Evolutionary conservation across 2,888 invertebrate genomes (phyloP), one percentile per base, ranked within the genome.

Genomic region (Tortricodes alternella): DNA sequence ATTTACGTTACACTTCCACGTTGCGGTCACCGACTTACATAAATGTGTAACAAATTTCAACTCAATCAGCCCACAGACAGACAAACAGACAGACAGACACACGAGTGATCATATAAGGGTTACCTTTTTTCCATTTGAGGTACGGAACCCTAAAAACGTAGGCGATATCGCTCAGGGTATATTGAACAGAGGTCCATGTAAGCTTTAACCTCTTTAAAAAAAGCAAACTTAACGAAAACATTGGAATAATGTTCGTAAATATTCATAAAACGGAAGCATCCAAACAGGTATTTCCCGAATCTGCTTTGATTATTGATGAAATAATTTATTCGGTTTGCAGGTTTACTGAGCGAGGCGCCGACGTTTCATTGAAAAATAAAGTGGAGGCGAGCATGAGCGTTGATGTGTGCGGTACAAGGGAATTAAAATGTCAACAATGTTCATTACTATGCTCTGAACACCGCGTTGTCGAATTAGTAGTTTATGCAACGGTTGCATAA

Each of bases 371-470:
- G 59, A 66, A 58, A 70, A 66, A 71, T 70, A 68, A 65, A 70
- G 62, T 59, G 59, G 62, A 53, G 56, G 46, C 61, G 61, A 68
- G 66, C 66, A 62, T 63, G 61, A 61, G 59, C 60, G 59, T 59
- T 64, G 66, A n/a, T n/a, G 63, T 63, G 62, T 67, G 58, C 59
- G 53, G 62, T 64, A 65, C 64, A 68, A 66, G 67, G 65, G 67
- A 68, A 68, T 67, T 67, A 71, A 43, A 71, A 68, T 66, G 62
- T 62, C 68, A 66, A 71, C 68, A 69, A 69, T 66, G 66, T 67
- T 69, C 73, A 78, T 80, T 77, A 73, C 73, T 68, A 58, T 59
- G 65, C 65, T 63, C 67, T 77, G 76, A 76, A 73, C 67, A 73
- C 70, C 73, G n/a, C n/a, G 71, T 70, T 66, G 58, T 67, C 29